Evolutionary conservation across 2,888 invertebrate genomes (phyloP).

Genomic region (Leptarthrus brevirostris): DNA sequence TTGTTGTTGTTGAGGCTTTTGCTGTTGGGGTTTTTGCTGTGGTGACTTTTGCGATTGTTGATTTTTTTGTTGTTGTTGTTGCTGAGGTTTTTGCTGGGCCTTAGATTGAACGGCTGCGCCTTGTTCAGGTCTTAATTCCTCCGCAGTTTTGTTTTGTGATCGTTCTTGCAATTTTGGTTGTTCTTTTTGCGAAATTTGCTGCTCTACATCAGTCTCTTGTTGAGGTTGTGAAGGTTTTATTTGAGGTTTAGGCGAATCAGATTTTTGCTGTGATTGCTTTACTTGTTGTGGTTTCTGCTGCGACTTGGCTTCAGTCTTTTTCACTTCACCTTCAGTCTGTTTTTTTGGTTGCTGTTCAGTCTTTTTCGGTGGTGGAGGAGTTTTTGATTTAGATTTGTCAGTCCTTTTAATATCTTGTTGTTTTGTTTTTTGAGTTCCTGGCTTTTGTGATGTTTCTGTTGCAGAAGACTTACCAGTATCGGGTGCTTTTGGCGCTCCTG

Average conservation of each 20-base stretch:
- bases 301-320: neutral
- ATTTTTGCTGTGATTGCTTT: neutral
- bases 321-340: neutral
- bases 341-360: neutral
- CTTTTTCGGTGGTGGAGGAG: slow-evolving; percentile 27
- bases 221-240: neutral
- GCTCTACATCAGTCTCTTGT: neutral
- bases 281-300: neutral
- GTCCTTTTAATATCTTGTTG: slow-evolving; percentile 12
- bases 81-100: neutral
- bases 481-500: neutral
- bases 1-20: slow-evolving; percentile 18
- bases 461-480: neutral
- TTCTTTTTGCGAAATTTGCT: no score
- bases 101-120: neutral
- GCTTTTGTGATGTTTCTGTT: no score
- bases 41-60: neutral
- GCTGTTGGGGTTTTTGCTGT: neutral
- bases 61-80: neutral
- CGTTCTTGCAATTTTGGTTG: no score
- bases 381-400: slow-evolving; percentile 31
- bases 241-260: slow-evolving; percentile 5
- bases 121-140: slow-evolving; percentile 1
- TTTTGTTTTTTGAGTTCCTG: neutral
- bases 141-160: no score